Base-by-base conservation (phyloP, 1,140 invertebrate species). In the Zophobas atratus region DNA sequence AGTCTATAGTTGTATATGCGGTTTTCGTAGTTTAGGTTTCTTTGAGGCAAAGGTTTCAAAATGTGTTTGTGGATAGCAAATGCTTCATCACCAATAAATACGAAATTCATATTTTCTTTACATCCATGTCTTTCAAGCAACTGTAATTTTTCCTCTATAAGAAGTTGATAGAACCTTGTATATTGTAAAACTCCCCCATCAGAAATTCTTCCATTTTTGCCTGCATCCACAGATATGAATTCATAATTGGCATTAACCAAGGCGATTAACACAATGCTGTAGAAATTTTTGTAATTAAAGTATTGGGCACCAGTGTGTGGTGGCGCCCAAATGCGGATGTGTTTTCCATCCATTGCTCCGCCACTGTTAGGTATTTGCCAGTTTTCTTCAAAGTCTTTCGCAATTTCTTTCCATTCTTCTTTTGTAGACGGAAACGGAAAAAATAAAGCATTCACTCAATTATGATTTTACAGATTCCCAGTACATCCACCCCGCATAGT, bases 41-140 rank as follows among this genome's bases (percentile, higher is more conserved):
- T 77, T 51, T 81, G 80, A 56, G 81, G 63, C 82, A 81, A 89
- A 32, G 88, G 88, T 73, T 86, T 87, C 81, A 88, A 84, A 35
- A 88, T 53, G 73, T 86, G 38, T 55, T 63, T 70, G 67, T 79
- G 72, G 63, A 89, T 70, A 32, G 85, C 81, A 83, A 89, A 90
- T 20, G 87, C 88, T 55, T 86, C 87, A 84, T 90, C 88, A n/a
- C 78, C 88, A 77, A 82, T 87, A 82, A 81, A 78, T 73, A 81
- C 79, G 73, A 84, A 85, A 6, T 84, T 81, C 4, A 86, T 5
- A 63, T 80, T 70, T 41, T 70, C 75, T 70, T 70, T 70, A 41
- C 55, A 81, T 76, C 80, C 79, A 32, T 80, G 75, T 36, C 41
- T 71, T 33, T 48, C 8, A 1, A 34, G 38, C 5, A 76, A 67